Evolutionary conservation across 2,797 vertebrate genomes (phyloP), one percentile per base, ranked within the genome.

Genomic region (Champsocephalus esox): DNA sequence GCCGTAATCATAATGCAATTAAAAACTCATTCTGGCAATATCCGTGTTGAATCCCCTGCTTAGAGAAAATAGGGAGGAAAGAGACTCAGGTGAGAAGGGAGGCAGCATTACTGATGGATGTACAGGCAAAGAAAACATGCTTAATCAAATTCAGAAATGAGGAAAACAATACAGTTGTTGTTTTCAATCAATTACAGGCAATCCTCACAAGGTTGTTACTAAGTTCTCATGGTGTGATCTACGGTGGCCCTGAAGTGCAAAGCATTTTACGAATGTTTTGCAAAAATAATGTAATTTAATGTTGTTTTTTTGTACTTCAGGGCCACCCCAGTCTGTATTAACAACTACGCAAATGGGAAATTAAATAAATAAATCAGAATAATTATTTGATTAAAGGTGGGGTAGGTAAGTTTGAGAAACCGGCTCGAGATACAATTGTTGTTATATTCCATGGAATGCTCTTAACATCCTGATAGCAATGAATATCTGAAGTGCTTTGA

Each of bases 1-100:
- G 75, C 66, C 50, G 72, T 80, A 80, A 88, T 89, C 75, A 91
- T 79, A 75, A 77, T 76, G 73, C 79, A 85, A 89, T 93, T 91
- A 87, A 88, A 90, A 91, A 75, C 24, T 48, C 63, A 81, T 71
- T 82, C 71, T 73, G 66, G 63, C 85, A 81, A 73, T 86, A 67
- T 79, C 59, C 46, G n/a, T 65, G 51, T 72, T 79, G 65, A 86
- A 72, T 59, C 63, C 13, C 17, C 44, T 66, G 58, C 38, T 77
- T 70, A 28, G 70, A 79, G 56, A 64, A 65, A 67, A 49, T 2
- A 34, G 28, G 49, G 51, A 17, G 12, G 43, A 54, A 2, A 51
- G 24, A 58, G 14, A 77, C n/a, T 38, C 44, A 73, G 34, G 32
- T 24, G 50, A n/a, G 14, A 57, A 12, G 19, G 52, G 12, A 54